Percentiles rank a stretch among this genome's conserved stretches.
phyloP scores from a whole-genome alignment of 1,140 invertebrate species.

The Ceratina calcarata region DNA sequence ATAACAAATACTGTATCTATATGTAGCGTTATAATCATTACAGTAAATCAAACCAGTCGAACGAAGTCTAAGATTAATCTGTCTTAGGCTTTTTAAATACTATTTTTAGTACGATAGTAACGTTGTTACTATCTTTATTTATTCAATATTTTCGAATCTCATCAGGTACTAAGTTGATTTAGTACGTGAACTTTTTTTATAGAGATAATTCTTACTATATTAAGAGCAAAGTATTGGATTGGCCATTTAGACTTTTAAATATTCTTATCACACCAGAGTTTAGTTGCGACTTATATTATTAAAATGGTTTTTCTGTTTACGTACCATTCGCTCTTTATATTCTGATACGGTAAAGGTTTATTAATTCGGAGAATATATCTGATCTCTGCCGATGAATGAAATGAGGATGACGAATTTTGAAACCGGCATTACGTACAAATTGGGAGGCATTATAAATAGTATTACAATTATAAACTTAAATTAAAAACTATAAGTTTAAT shows the following conservation, averaged over 20 bases:
- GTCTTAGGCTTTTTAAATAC: conserved; percentile 53
- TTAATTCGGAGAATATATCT: conserved; percentile 35
- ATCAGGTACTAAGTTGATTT: conserved; percentile 3
- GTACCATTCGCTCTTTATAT: not conserved
- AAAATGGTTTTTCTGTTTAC: not conserved
- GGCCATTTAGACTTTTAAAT: conserved; percentile 7
- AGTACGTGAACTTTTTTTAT: conserved; percentile 30
- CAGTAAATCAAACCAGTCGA: conserved; percentile 64
- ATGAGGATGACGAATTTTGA: conserved; percentile 19
- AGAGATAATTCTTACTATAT: conserved; percentile 25
- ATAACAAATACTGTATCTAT: conserved; percentile 52
- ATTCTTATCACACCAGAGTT: conserved; percentile 12
- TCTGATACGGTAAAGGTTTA: conserved; percentile 7
- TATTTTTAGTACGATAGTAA: conserved; percentile 62
- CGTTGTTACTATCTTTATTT: conserved; percentile 54
- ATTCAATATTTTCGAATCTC: conserved; percentile 56
- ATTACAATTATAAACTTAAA: conserved; percentile 28
- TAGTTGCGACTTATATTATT: not conserved
- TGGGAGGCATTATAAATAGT: conserved; percentile 49
- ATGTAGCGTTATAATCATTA: conserved; percentile 57
- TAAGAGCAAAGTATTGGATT: conserved; percentile 11
- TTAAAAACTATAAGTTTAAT: not conserved
- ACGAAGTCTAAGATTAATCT: conserved; percentile 46
- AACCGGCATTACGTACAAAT: conserved; percentile 39
- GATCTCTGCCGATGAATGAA: conserved; percentile 20